A percentile compares a stretch with the other conserved stretches of the same genome.
Evolutionary conservation across 2,888 invertebrate genomes (phyloP).

Genomic region (Candidula unifasciata): DNA sequence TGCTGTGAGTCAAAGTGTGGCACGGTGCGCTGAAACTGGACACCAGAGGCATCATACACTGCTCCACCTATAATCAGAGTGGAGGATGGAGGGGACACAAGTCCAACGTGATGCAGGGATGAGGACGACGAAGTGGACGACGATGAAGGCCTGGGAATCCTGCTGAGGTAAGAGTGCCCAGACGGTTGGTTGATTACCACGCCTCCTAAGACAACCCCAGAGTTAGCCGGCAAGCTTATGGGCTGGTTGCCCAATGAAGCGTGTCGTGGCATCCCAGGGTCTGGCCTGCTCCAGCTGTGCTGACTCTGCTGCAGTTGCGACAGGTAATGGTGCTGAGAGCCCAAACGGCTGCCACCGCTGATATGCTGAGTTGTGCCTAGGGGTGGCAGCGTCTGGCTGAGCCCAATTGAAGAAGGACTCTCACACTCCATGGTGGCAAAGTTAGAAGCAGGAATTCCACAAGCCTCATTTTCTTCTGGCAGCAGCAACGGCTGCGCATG

Average conservation of each 20-base stretch:
- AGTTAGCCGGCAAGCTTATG: slow-evolving; percentile 12
- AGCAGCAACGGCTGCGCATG: slow-evolving; percentile 17
- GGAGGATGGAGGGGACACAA: slow-evolving; percentile 1
- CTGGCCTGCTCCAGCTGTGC: slow-evolving; percentile 46
- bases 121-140: slow-evolving; percentile 53
- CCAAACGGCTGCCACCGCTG: not conserved
- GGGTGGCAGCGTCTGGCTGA: slow-evolving; percentile 48
- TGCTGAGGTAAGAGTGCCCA: slow-evolving; percentile 42
- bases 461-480: not conserved
- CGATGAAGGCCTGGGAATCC: slow-evolving; percentile 35
- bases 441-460: slow-evolving; percentile 35
- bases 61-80: slow-evolving; percentile 46
- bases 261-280: slow-evolving; percentile 23
- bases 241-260: slow-evolving; percentile 6
- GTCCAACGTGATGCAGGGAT: slow-evolving; percentile 48
- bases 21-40: slow-evolving; percentile 13
- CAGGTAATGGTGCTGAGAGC: slow-evolving; percentile 60
- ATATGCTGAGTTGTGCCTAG: slow-evolving; percentile 18
- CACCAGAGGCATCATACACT: slow-evolving; percentile 28
- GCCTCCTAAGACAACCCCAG: slow-evolving; percentile 41
- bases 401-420: slow-evolving; percentile 60
- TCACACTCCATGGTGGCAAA: slow-evolving; percentile 71
- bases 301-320: slow-evolving; percentile 61
- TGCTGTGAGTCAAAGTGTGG: slow-evolving; percentile 43
- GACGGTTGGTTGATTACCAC: slow-evolving; percentile 40